Evolutionary conservation across 2,797 vertebrate genomes (phyloP), one percentile per base, ranked within the genome.

Genomic region (Alca torda): DNA sequence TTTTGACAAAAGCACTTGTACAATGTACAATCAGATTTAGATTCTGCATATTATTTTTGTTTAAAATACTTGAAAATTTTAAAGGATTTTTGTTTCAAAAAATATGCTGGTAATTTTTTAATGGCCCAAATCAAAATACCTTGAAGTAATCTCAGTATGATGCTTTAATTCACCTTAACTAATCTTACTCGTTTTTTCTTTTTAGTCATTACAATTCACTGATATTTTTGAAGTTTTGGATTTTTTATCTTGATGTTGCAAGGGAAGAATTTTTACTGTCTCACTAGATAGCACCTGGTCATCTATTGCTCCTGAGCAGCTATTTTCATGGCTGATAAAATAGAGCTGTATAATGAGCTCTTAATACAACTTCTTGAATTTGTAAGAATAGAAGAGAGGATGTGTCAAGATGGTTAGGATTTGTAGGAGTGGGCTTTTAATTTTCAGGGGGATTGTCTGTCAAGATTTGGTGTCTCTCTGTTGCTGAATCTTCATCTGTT

Each of bases 381-480:
- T 26, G 19, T 73, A 75, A 73, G 75, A 87, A 68, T 39, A 53
- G 61, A 77, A 85, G 39, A 92, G 46, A 80, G 23, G 85, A 50
- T 28, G 20, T 78, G 54, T 77, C 64, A 72, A 88, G 84, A 75
- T 54, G 74, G 41, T 67, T 63, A 75, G 63, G 31, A 65, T 87
- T 81, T 87, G 61, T 51, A 43, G 63, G n/a, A 86, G 54, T 9
- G 28, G 51, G 31, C 54, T 91, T 65, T 87, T 92, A 19, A 67
- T 94, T 92, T 95, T 84, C 83, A 87, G 67, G n/a, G 45, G 23
- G 10, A 53, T 90, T 91, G 83, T 93, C 43, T 88, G 26, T 75
- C 72, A 77, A 81, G 57, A 56, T 84, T 75, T 87, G 43, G 4
- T 89, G 53, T 89, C 30, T 41, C 35, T 80, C 61, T 74, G 51